Conservation (phyloP, 2,797 vertebrate genomes). For the Rhynchotus rufescens region DNA sequence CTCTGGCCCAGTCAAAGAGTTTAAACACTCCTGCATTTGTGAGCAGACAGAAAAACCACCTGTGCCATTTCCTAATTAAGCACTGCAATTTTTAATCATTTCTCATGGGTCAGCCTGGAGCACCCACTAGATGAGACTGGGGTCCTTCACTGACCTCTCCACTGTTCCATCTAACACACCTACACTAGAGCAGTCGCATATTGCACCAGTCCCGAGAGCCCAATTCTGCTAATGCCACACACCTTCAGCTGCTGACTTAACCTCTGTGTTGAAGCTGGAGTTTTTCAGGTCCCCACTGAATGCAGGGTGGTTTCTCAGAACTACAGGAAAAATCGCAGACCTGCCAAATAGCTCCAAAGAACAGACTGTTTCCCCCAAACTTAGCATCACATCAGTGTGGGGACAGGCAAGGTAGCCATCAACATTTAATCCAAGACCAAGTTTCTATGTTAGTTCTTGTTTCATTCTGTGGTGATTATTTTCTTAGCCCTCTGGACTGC, state of each 20-base stretch:
- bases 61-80: background rate
- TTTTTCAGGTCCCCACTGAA: background rate
- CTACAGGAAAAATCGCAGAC: background rate
- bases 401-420: background rate
- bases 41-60: background rate
- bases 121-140: background rate
- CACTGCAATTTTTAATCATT: background rate
- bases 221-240: background rate
- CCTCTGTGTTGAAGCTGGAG: background rate
- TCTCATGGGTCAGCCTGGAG: background rate
- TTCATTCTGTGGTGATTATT: constrained; percentile 12
- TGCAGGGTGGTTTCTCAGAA: background rate
- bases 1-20: background rate
- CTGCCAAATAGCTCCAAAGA: background rate
- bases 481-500: background rate
- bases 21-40: background rate
- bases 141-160: background rate
- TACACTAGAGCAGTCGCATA: fast-evolving
- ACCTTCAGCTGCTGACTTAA: fast-evolving
- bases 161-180: background rate
- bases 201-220: background rate
- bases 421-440: background rate
- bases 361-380: background rate
- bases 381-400: background rate
- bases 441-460: background rate